phyloP scores from a whole-genome alignment of 1,140 invertebrate species.

The Ceratina japonica region DNA sequence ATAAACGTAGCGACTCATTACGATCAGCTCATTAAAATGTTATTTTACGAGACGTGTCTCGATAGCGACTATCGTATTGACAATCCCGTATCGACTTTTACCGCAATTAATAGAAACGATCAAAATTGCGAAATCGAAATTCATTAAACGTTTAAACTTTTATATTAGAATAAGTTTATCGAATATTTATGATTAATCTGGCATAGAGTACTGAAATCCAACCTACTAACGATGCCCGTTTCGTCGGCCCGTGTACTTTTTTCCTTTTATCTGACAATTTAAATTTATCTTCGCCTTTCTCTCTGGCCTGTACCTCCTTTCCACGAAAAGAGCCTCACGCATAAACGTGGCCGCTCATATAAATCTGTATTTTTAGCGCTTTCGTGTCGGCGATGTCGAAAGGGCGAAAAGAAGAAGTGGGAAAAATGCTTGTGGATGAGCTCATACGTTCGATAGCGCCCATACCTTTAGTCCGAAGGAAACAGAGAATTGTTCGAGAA shows the following conservation, averaged over 20 bases:
- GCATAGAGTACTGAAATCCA: neutral
- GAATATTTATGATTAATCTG: neutral
- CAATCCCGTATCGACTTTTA: neutral
- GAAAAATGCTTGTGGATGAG: constrained; percentile 70
- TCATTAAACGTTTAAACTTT: no score
- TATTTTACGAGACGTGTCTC: neutral
- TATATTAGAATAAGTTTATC: neutral
- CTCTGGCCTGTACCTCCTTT: neutral
- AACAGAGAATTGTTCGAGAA: neutral
- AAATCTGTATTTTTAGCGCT: constrained; percentile 57
- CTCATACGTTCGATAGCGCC: constrained; percentile 49
- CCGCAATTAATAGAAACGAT: neutral
- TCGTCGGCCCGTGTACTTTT: neutral
- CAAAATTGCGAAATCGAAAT: neutral
- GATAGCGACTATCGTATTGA: neutral
- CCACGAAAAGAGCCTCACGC: neutral
- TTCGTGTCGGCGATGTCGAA: constrained; percentile 40
- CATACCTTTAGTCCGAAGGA: neutral
- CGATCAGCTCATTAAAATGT: neutral
- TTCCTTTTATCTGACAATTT: constrained; percentile 14
- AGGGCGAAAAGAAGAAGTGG: constrained; percentile 63
- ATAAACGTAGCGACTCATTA: neutral
- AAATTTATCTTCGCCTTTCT: constrained; percentile 39
- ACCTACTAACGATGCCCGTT: no score
- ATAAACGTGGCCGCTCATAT: constrained; percentile 20